phyloP scores from a whole-genome alignment of 1,140 invertebrate species.

The Charaxes varanes region DNA sequence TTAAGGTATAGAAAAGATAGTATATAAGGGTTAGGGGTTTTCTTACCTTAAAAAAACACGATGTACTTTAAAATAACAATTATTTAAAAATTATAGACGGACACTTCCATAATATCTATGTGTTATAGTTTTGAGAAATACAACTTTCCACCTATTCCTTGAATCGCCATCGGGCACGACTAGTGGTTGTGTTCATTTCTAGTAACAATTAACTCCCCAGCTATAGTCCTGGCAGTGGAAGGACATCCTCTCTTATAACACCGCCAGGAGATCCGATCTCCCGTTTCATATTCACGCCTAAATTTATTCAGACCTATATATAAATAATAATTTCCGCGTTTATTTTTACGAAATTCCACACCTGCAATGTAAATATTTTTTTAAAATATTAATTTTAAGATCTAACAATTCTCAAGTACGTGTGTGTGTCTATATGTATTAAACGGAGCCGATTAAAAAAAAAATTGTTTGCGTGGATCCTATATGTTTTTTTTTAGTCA shows the following conservation, averaged over 20 bases:
- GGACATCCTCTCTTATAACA: slow-evolving; percentile 26
- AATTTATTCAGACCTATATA: slow-evolving; percentile 20
- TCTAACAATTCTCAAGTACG: neutral
- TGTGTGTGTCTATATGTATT: too few species aligned
- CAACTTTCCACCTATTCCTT: too few species aligned
- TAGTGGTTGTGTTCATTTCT: slow-evolving; percentile 19
- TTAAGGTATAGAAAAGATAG: too few species aligned
- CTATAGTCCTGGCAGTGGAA: slow-evolving; percentile 20
- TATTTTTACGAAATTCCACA: slow-evolving; percentile 16
- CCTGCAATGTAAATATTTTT: slow-evolving; percentile 18
- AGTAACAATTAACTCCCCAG: slow-evolving; percentile 4
- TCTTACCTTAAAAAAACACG: too few species aligned
- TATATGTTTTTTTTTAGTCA: too few species aligned
- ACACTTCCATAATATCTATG: neutral
- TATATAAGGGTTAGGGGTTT: too few species aligned
- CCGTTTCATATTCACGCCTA: slow-evolving; percentile 20
- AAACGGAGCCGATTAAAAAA: too few species aligned
- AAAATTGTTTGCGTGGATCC: too few species aligned
- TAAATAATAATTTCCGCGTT: slow-evolving; percentile 19
- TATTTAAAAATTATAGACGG: too few species aligned
- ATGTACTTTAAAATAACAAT: too few species aligned
- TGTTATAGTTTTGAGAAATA: neutral
- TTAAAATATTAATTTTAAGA: neutral
- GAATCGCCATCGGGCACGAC: too few species aligned
- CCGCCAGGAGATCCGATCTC: slow-evolving; percentile 20